Evolutionary conservation across 2,113 vertebrate species (phyloP).

Genomic region (Phalacrocorax carbo): DNA sequence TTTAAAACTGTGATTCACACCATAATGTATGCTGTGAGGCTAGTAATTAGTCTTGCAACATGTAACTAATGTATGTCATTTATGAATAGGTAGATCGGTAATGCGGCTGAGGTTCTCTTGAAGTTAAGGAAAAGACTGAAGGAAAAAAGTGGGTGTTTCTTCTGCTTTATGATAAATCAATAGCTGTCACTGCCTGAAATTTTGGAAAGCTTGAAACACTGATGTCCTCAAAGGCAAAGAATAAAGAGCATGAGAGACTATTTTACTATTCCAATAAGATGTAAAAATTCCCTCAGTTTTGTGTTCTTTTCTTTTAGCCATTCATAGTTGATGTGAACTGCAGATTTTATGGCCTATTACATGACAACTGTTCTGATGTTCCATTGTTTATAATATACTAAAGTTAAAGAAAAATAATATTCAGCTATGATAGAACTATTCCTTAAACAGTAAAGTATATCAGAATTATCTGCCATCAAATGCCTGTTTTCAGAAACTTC

Average conservation of each 20-base stretch:
- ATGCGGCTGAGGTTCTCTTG: neutral
- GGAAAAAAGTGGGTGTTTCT: neutral
- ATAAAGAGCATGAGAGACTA: neutral
- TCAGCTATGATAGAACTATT: constrained; percentile 1
- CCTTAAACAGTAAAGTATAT: constrained; percentile 24
- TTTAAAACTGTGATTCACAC: neutral
- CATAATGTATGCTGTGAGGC: neutral
- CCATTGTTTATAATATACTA: constrained; percentile 37
- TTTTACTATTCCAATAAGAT: neutral
- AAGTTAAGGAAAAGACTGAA: neutral
- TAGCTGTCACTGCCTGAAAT: neutral
- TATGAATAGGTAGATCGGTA: neutral
- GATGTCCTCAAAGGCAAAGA: neutral
- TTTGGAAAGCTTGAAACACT: neutral
- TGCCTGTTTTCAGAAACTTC: neutral
- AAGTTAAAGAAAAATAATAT: constrained; percentile 53
- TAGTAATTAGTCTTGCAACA: neutral
- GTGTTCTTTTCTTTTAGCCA: neutral
- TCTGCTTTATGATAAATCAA: neutral
- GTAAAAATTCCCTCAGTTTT: neutral
- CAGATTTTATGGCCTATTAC: constrained; percentile 25
- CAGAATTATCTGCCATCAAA: constrained; percentile 41
- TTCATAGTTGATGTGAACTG: neutral
- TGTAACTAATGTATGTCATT: neutral
- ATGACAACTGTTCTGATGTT: neutral